phyloP scores from a whole-genome alignment of 2,888 invertebrate genomes.

The Orthonevra nobilis region DNA sequence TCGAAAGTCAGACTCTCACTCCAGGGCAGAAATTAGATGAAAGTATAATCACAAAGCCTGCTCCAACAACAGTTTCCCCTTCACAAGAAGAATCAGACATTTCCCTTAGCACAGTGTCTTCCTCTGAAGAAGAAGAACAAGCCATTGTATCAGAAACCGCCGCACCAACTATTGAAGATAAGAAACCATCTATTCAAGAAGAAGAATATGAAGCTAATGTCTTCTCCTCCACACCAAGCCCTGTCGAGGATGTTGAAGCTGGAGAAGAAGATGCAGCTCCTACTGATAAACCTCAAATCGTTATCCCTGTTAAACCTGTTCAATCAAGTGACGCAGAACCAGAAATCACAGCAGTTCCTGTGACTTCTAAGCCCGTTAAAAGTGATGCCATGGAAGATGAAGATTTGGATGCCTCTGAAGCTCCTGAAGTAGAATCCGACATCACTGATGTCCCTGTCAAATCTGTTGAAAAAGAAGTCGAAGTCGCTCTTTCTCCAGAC shows the following conservation, averaged over 20 bases:
- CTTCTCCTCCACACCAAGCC: neutral
- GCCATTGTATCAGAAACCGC: slow-evolving; percentile 52
- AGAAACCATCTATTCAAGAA: slow-evolving; percentile 12
- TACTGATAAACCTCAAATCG: too few relatives aligned
- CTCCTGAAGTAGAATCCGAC: neutral
- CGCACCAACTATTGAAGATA: slow-evolving; percentile 29
- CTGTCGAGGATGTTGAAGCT: neutral
- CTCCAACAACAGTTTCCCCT: slow-evolving; percentile 18
- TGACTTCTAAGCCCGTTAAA: neutral
- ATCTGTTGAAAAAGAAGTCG: neutral
- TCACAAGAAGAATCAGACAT: neutral
- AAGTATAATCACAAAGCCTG: neutral
- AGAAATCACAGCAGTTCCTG: neutral
- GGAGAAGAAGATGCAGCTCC: neutral
- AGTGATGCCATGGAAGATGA: slow-evolving; percentile 2
- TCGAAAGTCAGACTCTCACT: neutral
- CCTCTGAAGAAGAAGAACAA: slow-evolving; percentile 42
- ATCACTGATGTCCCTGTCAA: slow-evolving; percentile 4
- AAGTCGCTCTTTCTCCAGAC: neutral
- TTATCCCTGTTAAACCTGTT: neutral
- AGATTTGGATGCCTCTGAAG: neutral
- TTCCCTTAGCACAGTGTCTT: neutral
- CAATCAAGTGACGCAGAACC: neutral
- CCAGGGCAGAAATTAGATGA: neutral
- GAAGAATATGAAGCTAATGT: slow-evolving; percentile 8